Percentiles rank a stretch among this genome's conserved stretches.
Conservation (phyloP, 2,797 vertebrate species). For the Melanotaenia trifasciata region DNA sequence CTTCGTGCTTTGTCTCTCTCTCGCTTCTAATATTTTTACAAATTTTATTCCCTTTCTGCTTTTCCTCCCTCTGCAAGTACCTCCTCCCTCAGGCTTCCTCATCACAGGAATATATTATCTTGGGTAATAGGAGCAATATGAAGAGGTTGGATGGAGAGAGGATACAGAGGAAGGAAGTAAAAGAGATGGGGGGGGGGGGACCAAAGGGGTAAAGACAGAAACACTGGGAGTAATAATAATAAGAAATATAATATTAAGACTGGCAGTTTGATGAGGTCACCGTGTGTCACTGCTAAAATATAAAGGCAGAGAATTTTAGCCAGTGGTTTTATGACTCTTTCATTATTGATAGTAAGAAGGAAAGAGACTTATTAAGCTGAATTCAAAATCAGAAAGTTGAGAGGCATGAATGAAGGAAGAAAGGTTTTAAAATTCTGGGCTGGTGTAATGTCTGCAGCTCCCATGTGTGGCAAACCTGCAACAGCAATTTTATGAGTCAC, state of each 20-base stretch:
- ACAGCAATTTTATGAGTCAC: conserved; percentile 25
- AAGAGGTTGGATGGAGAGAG: conserved; percentile 40
- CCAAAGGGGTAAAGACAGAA: conserved; percentile 52
- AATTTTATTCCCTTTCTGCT: conserved; percentile 55
- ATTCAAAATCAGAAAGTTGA: conserved; percentile 83
- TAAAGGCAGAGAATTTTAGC: conserved; percentile 76
- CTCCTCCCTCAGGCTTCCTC: conserved; percentile 68
- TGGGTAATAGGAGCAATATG: conserved; percentile 72
- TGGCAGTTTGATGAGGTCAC: conserved; percentile 74
- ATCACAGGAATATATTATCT: conserved; percentile 76
- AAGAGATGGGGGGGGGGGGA: conserved; percentile 37
- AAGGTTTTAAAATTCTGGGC: conserved; percentile 47
- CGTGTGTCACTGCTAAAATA: conserved; percentile 72
- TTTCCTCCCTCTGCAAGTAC: conserved; percentile 48
- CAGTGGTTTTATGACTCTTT: conserved; percentile 77
- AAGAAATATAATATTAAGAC: conserved; percentile 80
- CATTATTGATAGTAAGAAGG: conserved; percentile 79
- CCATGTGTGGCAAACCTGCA: conserved; percentile 48
- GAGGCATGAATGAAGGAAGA: conserved; percentile 47
- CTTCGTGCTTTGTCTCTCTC: conserved; percentile 63
- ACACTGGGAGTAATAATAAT: conserved; percentile 72
- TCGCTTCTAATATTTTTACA: conserved; percentile 73
- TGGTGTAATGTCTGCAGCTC: conserved; percentile 39
- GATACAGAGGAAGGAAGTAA: conserved; percentile 15
- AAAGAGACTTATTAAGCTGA: conserved; percentile 77